Evolutionary conservation across 2,113 vertebrate genomes (phyloP), one percentile per base, ranked within the genome.

Genomic region (Nannobrachium achirus): DNA sequence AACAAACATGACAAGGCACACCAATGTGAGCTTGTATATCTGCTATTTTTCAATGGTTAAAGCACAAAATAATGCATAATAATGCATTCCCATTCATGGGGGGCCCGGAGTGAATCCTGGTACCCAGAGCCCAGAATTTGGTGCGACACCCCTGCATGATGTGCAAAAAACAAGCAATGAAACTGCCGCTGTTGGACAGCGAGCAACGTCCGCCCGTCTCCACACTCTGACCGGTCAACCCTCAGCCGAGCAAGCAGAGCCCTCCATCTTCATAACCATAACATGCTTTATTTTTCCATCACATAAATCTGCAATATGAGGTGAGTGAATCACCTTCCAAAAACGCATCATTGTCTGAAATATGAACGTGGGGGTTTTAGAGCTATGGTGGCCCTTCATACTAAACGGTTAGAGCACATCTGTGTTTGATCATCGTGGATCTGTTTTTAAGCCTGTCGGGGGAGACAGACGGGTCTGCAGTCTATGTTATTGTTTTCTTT

Each of bases 401-500:
- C 58, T 84, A 51, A 81, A 78, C 45, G 48, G 66, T 60, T 46
- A 62, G 38, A 76, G 56, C 59, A 82, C 88, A 88, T 87, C 84
- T 89, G 88, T 59, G 71, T 85, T 84, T 86, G 70, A 90, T 91
- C 78, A 85, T 42, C 59, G 62, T 39, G 61, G 68, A 78, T 67
- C 65, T 76, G 46, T 60, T 63, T 60, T 66, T 61, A 63, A 80
- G 57, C 60, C 56, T 25, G 40, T 74, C 25, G 67, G 25, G 76
- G 9, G 75, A 41, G 50, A 49, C 10, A 49, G 50, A 59, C 14
- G 13, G 10, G 42, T 40, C 13, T 8, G 68, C 55, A 69, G 50
- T 11, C 49, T 56, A 51, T 46, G 33, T 63, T 10, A 14, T 20
- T 14, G 7, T 48, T 63, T 44, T 42, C 11, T 56, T 55, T 71